Percentiles rank a stretch among this genome's conserved stretches.
Evolutionary conservation across 1,140 invertebrate species (phyloP).

Genomic region (Plodia interpunctella): DNA sequence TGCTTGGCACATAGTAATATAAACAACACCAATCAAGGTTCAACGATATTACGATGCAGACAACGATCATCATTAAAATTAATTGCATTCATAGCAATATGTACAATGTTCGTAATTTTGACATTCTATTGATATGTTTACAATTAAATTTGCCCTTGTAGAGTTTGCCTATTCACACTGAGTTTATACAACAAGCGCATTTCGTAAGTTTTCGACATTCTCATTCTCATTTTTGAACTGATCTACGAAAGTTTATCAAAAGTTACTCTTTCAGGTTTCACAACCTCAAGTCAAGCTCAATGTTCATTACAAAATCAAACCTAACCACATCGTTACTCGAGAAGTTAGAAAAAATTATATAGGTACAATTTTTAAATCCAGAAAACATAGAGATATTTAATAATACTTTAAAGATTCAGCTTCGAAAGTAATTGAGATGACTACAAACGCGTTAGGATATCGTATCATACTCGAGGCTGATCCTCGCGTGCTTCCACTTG

Average conservation of each 20-base stretch:
- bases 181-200: conserved; percentile 5
- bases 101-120: not conserved
- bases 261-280: too few species aligned
- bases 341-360: not conserved
- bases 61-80: not conserved
- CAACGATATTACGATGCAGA: too few species aligned
- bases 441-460: not conserved
- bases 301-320: not conserved
- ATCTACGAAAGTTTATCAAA: too few species aligned
- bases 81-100: not conserved
- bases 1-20: too few species aligned
- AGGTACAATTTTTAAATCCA: too few species aligned
- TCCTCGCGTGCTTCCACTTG: conserved; percentile 12
- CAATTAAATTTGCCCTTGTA: conserved; percentile 6
- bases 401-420: too few species aligned
- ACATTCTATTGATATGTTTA: conserved; percentile 8
- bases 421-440: too few species aligned
- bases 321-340: not conserved
- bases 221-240: too few species aligned
- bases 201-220: conserved; percentile 6
- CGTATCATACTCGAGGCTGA: not conserved
- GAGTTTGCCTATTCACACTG: conserved; percentile 3
- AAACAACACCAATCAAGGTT: too few species aligned
- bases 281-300: too few species aligned
- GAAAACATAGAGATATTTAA: too few species aligned